These are phyloP conservation scores for Bedellia somnulentella DNA, from an alignment of 2,888 invertebrate species.

Conservation along the genomic window DNA sequence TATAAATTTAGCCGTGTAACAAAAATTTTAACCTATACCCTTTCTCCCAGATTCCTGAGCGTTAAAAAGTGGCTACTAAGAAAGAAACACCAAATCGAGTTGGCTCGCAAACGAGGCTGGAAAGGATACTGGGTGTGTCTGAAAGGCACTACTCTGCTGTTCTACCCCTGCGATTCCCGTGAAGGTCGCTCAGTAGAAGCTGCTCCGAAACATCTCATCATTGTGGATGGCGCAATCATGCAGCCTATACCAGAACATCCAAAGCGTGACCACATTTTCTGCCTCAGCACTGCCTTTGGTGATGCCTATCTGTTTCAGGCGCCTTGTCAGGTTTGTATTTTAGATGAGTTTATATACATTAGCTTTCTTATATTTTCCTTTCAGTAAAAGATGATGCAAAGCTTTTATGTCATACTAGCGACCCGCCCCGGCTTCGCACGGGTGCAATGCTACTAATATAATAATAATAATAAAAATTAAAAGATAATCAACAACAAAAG, in stretches of 20 bases:
- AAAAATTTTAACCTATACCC: slow-evolving; percentile 7
- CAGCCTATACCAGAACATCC: slow-evolving; percentile 99
- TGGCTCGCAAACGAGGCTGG: slow-evolving; percentile 95
- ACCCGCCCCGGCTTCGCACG: too few species aligned
- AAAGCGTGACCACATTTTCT: slow-evolving; percentile 96
- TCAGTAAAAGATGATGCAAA: too few species aligned
- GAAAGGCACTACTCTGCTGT: slow-evolving; percentile 93
- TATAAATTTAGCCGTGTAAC: too few species aligned
- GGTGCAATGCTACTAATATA: too few species aligned
- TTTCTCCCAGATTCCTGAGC: slow-evolving; percentile 80
- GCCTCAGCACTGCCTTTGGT: slow-evolving; percentile 96
- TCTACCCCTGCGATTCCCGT: slow-evolving; percentile 93
- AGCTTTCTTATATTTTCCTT: too few species aligned
- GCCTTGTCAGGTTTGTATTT: slow-evolving; percentile 71
- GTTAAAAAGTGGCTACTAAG: slow-evolving; percentile 98
- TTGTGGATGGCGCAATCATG: slow-evolving; percentile 96
- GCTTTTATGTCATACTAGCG: too few species aligned
- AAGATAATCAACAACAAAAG: too few species aligned
- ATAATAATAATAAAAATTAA: too few species aligned
- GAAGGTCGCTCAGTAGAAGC: slow-evolving; percentile 90
- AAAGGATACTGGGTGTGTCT: slow-evolving; percentile 98
- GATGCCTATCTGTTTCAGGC: slow-evolving; percentile 98
- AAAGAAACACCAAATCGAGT: slow-evolving; percentile 94
- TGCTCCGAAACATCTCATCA: slow-evolving; percentile 92
- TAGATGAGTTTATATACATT: too few species aligned